Percentiles rank a stretch among this genome's conserved stretches.
Evolutionary conservation across 2,797 vertebrate species (phyloP).

Genomic region (Myripristis jacobus): DNA sequence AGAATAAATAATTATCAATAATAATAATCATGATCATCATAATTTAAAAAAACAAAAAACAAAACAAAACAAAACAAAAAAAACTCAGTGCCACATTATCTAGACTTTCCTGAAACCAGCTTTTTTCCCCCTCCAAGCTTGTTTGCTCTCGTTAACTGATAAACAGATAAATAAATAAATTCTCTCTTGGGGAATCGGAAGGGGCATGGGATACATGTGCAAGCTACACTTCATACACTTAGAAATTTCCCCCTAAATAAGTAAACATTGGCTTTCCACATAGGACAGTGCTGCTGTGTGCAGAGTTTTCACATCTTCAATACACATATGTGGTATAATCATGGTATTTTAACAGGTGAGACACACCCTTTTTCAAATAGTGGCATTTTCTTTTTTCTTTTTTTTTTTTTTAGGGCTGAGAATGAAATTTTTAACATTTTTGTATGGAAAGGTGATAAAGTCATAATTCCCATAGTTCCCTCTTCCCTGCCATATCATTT

Average conservation of each 20-base stretch:
- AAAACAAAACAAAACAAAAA: conserved; percentile 68
- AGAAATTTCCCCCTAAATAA: conserved; percentile 73
- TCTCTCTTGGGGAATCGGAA: conserved; percentile 76
- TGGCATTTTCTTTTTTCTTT: conserved; percentile 26
- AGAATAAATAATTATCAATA: conserved; percentile 95
- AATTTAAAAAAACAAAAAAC: conserved; percentile 78
- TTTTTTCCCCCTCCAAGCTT: conserved; percentile 65
- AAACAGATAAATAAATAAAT: conserved; percentile 93
- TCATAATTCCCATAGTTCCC: no score
- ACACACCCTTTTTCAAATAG: conserved; percentile 32
- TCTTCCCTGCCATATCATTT: no score
- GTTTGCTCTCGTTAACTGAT: conserved; percentile 79
- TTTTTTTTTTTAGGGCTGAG: conserved; percentile 28
- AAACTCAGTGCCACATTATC: conserved; percentile 81
- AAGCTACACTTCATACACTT: conserved; percentile 83
- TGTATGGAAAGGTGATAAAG: not conserved
- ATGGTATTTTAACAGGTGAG: conserved; percentile 61
- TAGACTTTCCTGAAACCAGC: conserved; percentile 68
- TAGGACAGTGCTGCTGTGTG: conserved; percentile 72
- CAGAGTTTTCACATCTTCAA: conserved; percentile 69
- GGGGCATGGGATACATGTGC: conserved; percentile 78
- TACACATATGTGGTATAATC: conserved; percentile 59
- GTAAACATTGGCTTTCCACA: conserved; percentile 80
- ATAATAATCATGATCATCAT: conserved; percentile 86
- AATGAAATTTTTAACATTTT: conserved; percentile 31